Evolutionary conservation across 2,888 invertebrate species (phyloP).

Genomic region (Hypolimnas misippus): DNA sequence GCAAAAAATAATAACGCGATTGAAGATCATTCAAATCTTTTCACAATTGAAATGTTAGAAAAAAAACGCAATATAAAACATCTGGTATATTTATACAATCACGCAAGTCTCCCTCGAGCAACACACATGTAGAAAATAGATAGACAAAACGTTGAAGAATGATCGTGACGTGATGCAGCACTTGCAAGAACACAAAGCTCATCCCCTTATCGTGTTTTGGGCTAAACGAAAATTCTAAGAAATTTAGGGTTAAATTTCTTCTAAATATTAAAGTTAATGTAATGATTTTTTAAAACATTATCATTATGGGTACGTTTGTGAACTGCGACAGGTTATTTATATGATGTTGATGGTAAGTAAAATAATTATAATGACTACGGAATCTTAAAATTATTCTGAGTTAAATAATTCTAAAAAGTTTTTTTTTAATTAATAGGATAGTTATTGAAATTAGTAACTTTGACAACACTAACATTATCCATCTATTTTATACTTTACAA

Average conservation of each 20-base stretch:
- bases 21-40: background rate
- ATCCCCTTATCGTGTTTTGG: conserved; percentile 51
- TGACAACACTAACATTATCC: no score
- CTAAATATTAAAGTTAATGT: no score
- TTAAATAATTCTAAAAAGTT: no score
- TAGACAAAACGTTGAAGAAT: conserved; percentile 78
- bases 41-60: background rate
- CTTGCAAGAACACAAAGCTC: conserved; percentile 64
- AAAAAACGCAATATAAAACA: conserved; percentile 36
- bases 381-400: no score
- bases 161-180: conserved; percentile 78
- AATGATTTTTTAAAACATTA: no score
- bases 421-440: no score
- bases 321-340: no score
- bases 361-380: no score
- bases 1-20: background rate
- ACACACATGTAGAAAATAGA: conserved; percentile 53
- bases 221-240: conserved; percentile 53
- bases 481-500: no score
- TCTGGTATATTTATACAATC: conserved; percentile 48
- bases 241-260: conserved; percentile 64
- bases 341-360: no score
- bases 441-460: no score
- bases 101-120: conserved; percentile 42
- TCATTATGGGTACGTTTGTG: no score